A percentile compares a stretch with the other conserved stretches of the same genome.
Evolutionary conservation across 1,140 invertebrate genomes (phyloP).

Genomic region (Tribolium madens): DNA sequence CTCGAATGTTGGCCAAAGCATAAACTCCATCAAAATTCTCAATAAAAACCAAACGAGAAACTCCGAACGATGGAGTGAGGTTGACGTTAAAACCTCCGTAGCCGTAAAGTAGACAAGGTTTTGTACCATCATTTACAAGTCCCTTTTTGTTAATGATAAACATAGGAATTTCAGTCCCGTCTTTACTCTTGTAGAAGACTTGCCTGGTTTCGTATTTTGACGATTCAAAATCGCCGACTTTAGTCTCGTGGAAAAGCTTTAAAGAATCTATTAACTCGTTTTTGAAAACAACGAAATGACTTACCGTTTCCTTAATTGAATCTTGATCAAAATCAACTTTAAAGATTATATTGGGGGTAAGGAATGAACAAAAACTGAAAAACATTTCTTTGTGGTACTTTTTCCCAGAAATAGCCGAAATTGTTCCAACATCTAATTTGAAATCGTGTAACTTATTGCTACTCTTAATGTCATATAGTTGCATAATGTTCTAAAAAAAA

Average conservation of each 20-base stretch:
- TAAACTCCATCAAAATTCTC: conserved; percentile 90
- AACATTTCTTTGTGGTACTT: conserved; percentile 92
- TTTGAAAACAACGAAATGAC: conserved; percentile 42
- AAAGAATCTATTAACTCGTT: conserved; percentile 56
- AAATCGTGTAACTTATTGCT: conserved; percentile 82
- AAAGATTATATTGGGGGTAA: conserved; percentile 92
- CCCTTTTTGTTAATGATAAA: conserved; percentile 83
- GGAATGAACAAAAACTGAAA: conserved; percentile 93
- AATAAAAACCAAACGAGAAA: conserved; percentile 88
- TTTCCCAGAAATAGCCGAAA: conserved; percentile 87
- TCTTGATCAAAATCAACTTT: conserved; percentile 82
- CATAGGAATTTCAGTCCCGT: conserved; percentile 97
- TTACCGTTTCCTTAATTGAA: conserved; percentile 74
- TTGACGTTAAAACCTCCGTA: conserved; percentile 98
- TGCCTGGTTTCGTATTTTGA: conserved; percentile 87
- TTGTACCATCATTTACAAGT: conserved; percentile 75
- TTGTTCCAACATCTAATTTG: conserved; percentile 87
- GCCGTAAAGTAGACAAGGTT: conserved; percentile 90
- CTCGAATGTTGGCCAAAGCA: conserved; percentile 94
- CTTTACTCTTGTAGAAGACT: conserved; percentile 94
- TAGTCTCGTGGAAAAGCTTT: conserved; percentile 86
- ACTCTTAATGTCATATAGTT: conserved; percentile 81
- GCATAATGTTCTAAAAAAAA: conserved; percentile 80
- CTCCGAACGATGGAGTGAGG: conserved; percentile 87
- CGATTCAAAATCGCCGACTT: conserved; percentile 87